Evolutionary conservation across 1,140 invertebrate genomes (phyloP), one percentile per base, ranked within the genome.

Genomic region (Drosophila aff.): DNA sequence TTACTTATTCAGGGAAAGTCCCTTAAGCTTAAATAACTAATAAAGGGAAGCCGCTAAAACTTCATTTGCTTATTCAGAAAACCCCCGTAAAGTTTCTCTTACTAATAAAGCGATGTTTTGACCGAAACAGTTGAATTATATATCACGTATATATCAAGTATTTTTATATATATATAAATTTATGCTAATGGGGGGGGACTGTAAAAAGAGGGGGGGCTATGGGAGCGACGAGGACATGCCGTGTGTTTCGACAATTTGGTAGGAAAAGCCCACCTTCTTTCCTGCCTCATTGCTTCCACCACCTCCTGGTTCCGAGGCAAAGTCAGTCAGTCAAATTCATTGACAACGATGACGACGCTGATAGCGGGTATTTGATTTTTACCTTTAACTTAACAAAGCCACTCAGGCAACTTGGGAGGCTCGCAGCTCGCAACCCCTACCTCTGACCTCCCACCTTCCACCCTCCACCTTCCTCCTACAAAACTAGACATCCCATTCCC

Each of bases 271-370:
- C 33, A 23, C 53, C 53, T 55, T 4, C 13, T 9, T 21, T 21
- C 2, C n/a, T 13, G n/a, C 65, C 33, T 21, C 31, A 31, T 11
- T 11, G 23, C 18, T 31, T 16, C 10, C 9, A 2, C 36, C 15
- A 2, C 36, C 15, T 28, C 16, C 6, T 10, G 16, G 16, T n/a
- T 13, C 40, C 43, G 36, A 58, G 53, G 44, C 63, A 41, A 60
- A 86, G 79, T 78, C 80, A 87, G 71, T 86, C 83, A 82, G 60
- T 86, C 67, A 87, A 71, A 87, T 87, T 89, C 84, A 87, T 89
- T 89, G 84, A 89, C 85, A 84, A 87, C 82, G 84, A 87, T 87
- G 81, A 89, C 77, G 59, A 73, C 60, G 77, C 69, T 84, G 84
- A 84, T 87, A 89, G 84, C 60, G 59, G 63, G 66, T 87, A 89